phyloP scores from a whole-genome alignment of 2,113 vertebrate genomes.

The Alethe diademata region DNA sequence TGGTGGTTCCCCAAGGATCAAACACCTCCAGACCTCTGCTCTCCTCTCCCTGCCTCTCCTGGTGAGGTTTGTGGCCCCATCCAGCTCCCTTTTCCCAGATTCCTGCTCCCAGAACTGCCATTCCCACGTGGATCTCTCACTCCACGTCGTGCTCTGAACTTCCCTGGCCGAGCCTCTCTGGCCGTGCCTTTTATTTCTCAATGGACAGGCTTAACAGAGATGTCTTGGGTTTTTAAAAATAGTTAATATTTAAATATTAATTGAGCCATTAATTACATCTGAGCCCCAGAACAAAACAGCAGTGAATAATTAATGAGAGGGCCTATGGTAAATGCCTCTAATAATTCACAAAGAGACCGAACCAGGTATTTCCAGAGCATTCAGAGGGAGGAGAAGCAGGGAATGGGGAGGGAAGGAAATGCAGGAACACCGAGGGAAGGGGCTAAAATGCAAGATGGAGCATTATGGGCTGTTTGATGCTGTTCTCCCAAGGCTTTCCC shows the following conservation, averaged over 20 bases:
- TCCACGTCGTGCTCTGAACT: fast-evolving
- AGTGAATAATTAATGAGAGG: conserved; percentile 73
- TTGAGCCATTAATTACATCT: conserved; percentile 76
- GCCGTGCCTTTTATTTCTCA: conserved; percentile 33
- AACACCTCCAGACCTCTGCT: neutral
- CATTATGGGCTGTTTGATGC: neutral
- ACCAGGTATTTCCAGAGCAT: conserved; percentile 58
- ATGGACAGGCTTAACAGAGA: conserved; percentile 51
- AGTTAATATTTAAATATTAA: conserved; percentile 78
- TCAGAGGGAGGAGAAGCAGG: neutral
- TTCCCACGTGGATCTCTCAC: neutral
- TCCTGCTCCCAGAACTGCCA: neutral
- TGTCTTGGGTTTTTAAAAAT: conserved; percentile 71
- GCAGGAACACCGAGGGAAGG: fast-evolving
- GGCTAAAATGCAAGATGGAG: neutral
- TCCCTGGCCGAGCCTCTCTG: neutral
- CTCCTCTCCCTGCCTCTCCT: neutral
- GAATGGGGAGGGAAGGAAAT: neutral
- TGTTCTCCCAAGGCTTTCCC: neutral
- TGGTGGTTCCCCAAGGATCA: neutral
- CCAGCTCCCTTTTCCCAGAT: neutral
- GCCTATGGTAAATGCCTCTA: conserved; percentile 69
- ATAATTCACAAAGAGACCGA: conserved; percentile 64
- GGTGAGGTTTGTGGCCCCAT: neutral
- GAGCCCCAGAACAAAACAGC: conserved; percentile 71